Conservation (phyloP, 2,113 vertebrate genomes). For the Trochalopteron elliotii region DNA sequence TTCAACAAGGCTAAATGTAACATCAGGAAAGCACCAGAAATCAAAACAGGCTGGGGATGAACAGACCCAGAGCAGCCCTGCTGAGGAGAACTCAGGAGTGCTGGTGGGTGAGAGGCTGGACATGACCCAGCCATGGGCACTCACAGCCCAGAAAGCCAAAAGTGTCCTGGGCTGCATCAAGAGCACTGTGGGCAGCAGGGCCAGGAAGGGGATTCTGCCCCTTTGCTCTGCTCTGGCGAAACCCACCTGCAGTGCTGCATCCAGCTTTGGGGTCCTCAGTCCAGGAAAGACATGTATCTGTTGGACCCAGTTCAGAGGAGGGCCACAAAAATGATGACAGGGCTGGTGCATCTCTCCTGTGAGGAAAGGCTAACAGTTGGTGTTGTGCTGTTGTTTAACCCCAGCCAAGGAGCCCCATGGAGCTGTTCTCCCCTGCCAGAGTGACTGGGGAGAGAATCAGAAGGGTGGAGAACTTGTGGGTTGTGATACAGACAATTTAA, state of each 20-base stretch:
- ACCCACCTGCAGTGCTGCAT: not conserved
- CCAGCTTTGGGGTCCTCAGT: not conserved
- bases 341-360: not conserved
- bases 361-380: not conserved
- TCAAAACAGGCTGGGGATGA: not conserved
- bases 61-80: not conserved
- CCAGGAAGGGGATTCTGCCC: not conserved
- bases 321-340: not conserved
- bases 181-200: not conserved
- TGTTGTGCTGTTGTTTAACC: not conserved
- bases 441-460: not conserved
- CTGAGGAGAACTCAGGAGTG: accelerated
- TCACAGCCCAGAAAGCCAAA: not conserved
- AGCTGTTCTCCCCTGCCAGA: not conserved
- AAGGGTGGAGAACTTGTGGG: not conserved
- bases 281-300: not conserved
- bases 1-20: not conserved
- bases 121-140: not conserved
- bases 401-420: not conserved
- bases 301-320: accelerated
- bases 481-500: not conserved
- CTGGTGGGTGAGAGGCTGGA: not conserved
- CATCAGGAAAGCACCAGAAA: not conserved
- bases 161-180: not conserved
- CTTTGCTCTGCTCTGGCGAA: not conserved